Percentiles rank a stretch among this genome's conserved stretches.
Evolutionary conservation across 2,888 invertebrate species (phyloP).

Genomic region (Ormyrus pomaceus): DNA sequence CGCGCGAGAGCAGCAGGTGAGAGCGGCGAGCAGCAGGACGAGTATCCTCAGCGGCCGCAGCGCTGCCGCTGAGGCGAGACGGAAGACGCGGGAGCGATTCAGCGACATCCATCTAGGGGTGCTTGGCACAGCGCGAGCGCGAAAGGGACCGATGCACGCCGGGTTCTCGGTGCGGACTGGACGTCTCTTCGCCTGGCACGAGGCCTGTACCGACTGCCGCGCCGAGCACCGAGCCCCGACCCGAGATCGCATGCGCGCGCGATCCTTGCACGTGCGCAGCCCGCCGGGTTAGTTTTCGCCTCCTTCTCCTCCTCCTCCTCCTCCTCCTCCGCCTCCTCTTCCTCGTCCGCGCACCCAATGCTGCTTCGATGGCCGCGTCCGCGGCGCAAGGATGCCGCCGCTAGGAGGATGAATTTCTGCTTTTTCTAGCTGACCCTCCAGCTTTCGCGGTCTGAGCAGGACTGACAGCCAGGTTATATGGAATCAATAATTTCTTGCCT

Average conservation of each 20-base stretch:
- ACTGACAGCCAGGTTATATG: no score
- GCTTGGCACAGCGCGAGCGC: constrained; percentile 31
- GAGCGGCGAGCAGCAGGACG: constrained; percentile 38
- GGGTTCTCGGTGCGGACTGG: constrained; percentile 73
- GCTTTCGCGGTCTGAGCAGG: no score
- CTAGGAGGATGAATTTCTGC: no score
- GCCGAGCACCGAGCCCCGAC: constrained; percentile 9
- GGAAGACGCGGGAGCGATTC: constrained; percentile 63
- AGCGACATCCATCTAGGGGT: constrained; percentile 73
- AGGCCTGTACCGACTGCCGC: constrained; percentile 1
- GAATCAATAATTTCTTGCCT: no score
- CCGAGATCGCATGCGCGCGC: constrained; percentile 7
- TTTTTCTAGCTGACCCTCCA: no score
- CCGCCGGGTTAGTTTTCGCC: neutral
- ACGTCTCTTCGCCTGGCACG: constrained; percentile 27
- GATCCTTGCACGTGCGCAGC: constrained; percentile 11
- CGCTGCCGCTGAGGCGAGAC: constrained; percentile 49
- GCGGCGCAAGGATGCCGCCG: no score
- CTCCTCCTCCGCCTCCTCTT: neutral
- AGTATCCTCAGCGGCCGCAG: constrained; percentile 11
- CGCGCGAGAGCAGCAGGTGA: constrained; percentile 59
- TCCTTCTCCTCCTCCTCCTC: neutral
- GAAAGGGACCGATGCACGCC: constrained; percentile 56
- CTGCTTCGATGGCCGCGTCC: no score
- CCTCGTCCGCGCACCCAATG: no score